Evolutionary conservation across 1,140 invertebrate species (phyloP), one percentile per base, ranked within the genome.

Genomic region (Formica selysi): DNA sequence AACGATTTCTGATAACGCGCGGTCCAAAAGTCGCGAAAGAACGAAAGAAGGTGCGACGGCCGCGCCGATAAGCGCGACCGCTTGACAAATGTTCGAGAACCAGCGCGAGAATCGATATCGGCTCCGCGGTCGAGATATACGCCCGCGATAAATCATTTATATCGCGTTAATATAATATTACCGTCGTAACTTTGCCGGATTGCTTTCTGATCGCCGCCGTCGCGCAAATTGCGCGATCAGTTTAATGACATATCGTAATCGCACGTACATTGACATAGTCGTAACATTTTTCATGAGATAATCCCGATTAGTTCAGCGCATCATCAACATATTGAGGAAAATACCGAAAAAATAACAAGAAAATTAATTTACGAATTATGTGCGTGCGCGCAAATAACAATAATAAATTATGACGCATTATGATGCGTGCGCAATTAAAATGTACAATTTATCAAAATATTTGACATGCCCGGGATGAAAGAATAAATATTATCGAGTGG

Each of bases 1-100:
- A 84, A 87, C 86, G 86, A 87, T 87, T 67, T 44, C 80, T 85
- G 86, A 87, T 87, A 87, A 70, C 62, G 67, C 78, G 36, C 13
- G 59, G 44, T 51, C 13, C 29, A 38, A 65, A 65, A 67, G 51
- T 61, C 64, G 51, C 84, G 76, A 29, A 48, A 59, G 57, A 74
- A 83, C 44, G 51, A 79, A 79, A 68, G 84, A 68, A 78, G 5
- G 59, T 29, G 81, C 81, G 44, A 78, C 74, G 59, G 54, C 44
- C 81, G 70, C 26, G 29, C 38, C 61, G 81, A 76, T 85, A 78
- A 76, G 44, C 61, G 44, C 61, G 44, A 54, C 48, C 73, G 26
- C 36, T 73, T 84, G 68, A 84, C 22, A 83, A 86, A 86, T 86
- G 65, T 48, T 51, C 64, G 65, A 83, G 71, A 81, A 71, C 44